Conservation (phyloP, 2,113 vertebrate genomes). For the Cinclus cinclus region DNA sequence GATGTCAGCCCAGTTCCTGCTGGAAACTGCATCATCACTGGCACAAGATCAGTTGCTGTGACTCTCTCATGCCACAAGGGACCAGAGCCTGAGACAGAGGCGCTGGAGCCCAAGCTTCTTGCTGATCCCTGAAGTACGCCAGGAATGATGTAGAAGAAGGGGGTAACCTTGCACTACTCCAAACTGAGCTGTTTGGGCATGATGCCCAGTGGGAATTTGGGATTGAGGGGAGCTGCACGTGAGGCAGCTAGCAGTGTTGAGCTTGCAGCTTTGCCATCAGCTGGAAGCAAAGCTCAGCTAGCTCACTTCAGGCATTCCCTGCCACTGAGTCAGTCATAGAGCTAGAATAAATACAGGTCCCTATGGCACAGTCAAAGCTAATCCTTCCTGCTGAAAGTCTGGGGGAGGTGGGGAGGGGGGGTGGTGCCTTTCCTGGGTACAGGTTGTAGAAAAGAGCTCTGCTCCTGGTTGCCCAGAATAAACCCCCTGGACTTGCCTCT, state of each 20-base stretch:
- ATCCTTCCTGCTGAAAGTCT: background rate
- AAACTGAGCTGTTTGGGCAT: background rate
- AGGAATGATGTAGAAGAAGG: background rate
- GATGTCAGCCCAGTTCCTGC: background rate
- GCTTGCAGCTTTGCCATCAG: background rate
- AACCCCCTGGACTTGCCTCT: background rate
- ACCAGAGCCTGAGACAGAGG: background rate
- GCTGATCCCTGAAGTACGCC: background rate
- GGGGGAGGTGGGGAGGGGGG: no score
- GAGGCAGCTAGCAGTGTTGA: accelerated
- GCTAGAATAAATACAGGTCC: background rate
- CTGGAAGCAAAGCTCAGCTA: background rate
- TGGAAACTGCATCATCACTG: background rate
- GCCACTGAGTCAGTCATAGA: background rate
- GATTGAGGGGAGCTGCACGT: background rate
- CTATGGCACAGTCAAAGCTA: background rate
- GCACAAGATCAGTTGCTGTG: background rate
- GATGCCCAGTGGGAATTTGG: background rate
- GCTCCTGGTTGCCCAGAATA: background rate
- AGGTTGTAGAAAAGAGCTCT: background rate
- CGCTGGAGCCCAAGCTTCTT: background rate
- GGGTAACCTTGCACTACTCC: background rate
- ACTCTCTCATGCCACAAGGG: background rate
- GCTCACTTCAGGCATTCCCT: background rate
- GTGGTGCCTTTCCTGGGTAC: background rate